Conservation (phyloP, 64 coral and sea anemone genomes). For the Acropora tenuis region DNA sequence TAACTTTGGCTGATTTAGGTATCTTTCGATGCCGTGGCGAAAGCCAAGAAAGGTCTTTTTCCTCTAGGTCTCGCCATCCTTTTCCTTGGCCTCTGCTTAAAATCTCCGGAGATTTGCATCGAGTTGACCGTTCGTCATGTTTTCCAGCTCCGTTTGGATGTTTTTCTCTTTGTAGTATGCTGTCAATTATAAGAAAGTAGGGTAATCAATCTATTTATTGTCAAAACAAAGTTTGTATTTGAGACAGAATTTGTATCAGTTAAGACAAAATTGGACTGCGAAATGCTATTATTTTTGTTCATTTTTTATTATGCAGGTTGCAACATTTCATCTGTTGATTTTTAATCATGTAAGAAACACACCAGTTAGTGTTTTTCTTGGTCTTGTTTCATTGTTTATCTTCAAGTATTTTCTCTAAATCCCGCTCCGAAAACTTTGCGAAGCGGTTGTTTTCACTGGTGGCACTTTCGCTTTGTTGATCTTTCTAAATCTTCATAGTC, state of each 20-base stretch:
- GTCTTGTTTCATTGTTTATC: neutral
- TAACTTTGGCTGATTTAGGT: too few relatives aligned
- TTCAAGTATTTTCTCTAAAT: constrained; percentile 24
- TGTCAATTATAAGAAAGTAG: neutral
- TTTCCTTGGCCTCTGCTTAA: neutral
- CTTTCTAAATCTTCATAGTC: neutral
- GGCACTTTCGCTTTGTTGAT: neutral
- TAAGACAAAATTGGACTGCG: too few relatives aligned
- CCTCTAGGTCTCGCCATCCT: too few relatives aligned
- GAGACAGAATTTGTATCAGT: too few relatives aligned
- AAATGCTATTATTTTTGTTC: too few relatives aligned
- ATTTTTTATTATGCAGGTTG: too few relatives aligned
- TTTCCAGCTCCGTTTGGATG: constrained; percentile 3
- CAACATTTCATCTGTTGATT: too few relatives aligned
- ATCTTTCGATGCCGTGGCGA: too few relatives aligned
- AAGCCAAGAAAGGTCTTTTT: too few relatives aligned
- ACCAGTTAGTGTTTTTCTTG: neutral
- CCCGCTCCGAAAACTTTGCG: constrained; percentile 1
- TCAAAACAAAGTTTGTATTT: too few relatives aligned
- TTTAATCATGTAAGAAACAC: too few relatives aligned
- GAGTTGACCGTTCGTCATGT: neutral
- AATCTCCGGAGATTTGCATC: constrained; percentile 3
- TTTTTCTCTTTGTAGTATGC: constrained; percentile 1
- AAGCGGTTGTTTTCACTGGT: neutral
- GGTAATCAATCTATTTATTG: neutral